Evolutionary conservation across 2,797 vertebrate species (phyloP).

Genomic region (Chaetodon trifasciatus): DNA sequence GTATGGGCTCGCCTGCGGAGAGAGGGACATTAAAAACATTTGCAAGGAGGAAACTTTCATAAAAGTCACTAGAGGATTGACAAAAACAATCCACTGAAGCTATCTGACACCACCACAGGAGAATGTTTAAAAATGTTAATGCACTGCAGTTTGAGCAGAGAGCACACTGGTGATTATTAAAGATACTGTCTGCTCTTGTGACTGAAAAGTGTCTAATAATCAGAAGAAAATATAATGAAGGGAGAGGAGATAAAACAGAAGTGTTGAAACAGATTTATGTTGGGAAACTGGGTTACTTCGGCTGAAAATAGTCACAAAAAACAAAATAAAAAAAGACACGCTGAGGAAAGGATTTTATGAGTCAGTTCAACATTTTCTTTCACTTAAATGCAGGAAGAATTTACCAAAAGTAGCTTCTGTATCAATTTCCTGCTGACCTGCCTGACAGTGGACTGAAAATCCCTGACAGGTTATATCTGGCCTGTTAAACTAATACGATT

Average conservation of each 20-base stretch:
- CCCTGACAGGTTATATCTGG: background rate
- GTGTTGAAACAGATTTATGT: background rate
- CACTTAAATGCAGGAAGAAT: background rate
- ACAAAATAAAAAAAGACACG: background rate
- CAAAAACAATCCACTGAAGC: background rate
- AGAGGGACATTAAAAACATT: constrained; percentile 19
- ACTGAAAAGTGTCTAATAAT: background rate
- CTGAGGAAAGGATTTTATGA: constrained; percentile 2
- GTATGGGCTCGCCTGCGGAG: constrained; percentile 95
- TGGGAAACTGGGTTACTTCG: constrained; percentile 21
- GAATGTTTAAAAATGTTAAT: background rate
- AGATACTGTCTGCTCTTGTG: background rate
- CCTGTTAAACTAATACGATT: background rate
- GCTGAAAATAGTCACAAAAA: constrained; percentile 23
- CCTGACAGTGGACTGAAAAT: background rate
- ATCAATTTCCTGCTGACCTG: background rate
- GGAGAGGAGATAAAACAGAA: constrained; percentile 17
- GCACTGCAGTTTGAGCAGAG: background rate
- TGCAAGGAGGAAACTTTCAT: constrained; percentile 4
- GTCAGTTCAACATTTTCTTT: constrained; percentile 17
- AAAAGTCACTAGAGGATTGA: constrained; percentile 10
- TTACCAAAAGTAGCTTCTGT: constrained; percentile 10
- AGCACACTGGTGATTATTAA: background rate
- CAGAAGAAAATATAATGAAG: constrained; percentile 8
- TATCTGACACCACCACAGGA: background rate